A percentile compares a stretch with the other conserved stretches of the same genome.
Evolutionary conservation across 2,113 vertebrate species (phyloP).

Genomic region (Notiomystis cincta): DNA sequence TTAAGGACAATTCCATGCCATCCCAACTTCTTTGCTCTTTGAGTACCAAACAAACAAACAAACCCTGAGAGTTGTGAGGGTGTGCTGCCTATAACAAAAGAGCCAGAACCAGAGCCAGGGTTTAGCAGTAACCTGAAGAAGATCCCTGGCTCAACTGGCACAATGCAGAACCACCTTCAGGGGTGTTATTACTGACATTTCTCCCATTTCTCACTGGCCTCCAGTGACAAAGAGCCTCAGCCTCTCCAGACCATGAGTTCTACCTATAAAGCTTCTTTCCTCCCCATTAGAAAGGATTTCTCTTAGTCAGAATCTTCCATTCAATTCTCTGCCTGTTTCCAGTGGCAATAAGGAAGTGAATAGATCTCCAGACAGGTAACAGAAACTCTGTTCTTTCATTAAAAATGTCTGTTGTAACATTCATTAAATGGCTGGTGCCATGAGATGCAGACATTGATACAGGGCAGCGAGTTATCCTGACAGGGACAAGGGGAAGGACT

Average conservation of each 20-base stretch:
- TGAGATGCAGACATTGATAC: not conserved
- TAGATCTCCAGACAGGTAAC: not conserved
- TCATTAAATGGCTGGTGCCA: not conserved
- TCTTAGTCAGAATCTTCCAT: not conserved
- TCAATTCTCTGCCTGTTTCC: not conserved
- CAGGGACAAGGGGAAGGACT: not conserved
- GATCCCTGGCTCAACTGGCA: not conserved
- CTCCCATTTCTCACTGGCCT: not conserved
- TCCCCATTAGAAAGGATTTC: not conserved
- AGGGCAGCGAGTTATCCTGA: not conserved
- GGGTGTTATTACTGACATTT: not conserved
- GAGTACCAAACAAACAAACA: not conserved
- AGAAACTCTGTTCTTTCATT: not conserved
- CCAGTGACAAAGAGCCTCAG: not conserved
- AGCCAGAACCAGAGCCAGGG: not conserved
- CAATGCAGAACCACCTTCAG: not conserved
- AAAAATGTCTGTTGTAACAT: not conserved
- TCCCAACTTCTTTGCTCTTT: not conserved
- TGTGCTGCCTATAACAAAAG: not conserved
- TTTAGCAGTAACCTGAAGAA: not conserved
- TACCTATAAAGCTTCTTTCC: not conserved
- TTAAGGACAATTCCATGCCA: not conserved
- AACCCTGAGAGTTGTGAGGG: not conserved
- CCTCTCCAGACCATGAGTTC: not conserved
- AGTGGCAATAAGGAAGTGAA: not conserved